Base-by-base conservation (phyloP, 2,888 invertebrate genomes). In the Schizaphis graminum region DNA sequence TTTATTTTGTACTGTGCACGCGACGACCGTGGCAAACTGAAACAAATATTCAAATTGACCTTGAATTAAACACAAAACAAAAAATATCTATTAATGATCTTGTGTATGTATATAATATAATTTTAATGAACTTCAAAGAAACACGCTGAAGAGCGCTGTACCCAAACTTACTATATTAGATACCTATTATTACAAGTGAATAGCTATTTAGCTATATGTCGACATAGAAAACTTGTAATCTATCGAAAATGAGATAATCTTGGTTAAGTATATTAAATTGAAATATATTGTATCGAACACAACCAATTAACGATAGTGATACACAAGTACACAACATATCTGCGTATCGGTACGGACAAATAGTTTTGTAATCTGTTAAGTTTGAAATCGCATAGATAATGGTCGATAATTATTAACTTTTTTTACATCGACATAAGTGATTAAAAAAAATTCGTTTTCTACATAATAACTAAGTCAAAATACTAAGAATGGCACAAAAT, bases 91-190 rank as follows among this genome's bases (percentile, higher is more conserved):
- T 41, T 35, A 35, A 35, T 2, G 8, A 35, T 77, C 21, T 77
- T 77, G 35, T 77, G 35, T 24, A 21, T 77, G 21, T 77, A 35
- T n/a, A n/a, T 77, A 77, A 77, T 35, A 77, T 35, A 35, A 77
- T 35, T 21, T 77, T 77, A 35, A 77, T 77, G 77, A 77, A 41
- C 77, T 77, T 77, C 77, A 77, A 77, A 77, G 77, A 77, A 77
- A 77, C 77, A 41, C 35, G 8, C 77, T 35, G 35, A 21, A 77
- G 35, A 77, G 77, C 35, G 21, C 35, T 77, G 26, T 41, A 35
- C 77, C 21, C 21, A 21, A 77, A 77, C 77, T 77, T 77, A 77
- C 5, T 67, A 67, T 67, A 35, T 16, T n/a, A n/a, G n/a, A 67
- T 16, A n/a, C 5, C 3, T 24, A 24, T 4, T 8, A 57, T 77